Percentiles rank a stretch among this genome's conserved stretches.
Conservation (phyloP, 1,140 invertebrate species). For the Polypedilum vanderplanki region DNA sequence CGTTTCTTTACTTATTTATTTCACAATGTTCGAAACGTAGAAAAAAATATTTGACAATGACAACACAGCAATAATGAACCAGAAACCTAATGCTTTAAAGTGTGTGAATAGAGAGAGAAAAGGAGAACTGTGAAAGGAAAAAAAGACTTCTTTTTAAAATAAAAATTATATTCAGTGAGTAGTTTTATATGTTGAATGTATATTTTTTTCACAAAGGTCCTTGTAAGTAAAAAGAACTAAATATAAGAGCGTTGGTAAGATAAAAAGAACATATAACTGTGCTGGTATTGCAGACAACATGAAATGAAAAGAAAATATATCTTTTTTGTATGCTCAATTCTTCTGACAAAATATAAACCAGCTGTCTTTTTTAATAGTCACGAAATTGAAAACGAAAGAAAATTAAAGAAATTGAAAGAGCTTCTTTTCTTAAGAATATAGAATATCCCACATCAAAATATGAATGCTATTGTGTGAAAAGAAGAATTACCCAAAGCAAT, state of each 20-base stretch:
- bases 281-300: background rate
- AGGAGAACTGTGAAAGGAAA: too few relatives aligned
- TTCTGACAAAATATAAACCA: slow-evolving; percentile 1
- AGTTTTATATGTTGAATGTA: background rate
- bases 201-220: background rate
- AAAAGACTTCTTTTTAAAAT: too few relatives aligned
- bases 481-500: slow-evolving; percentile 4
- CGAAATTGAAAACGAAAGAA: background rate
- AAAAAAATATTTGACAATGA: background rate
- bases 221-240: background rate
- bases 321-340: background rate
- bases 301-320: background rate
- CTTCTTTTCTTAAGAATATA: background rate
- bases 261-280: background rate
- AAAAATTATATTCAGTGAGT: background rate
- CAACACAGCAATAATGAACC: background rate
- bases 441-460: slow-evolving; percentile 12
- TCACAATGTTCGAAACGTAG: background rate
- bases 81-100: too few relatives aligned
- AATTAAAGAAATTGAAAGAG: background rate
- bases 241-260: background rate
- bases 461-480: background rate
- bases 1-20: background rate
- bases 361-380: slow-evolving; percentile 18
- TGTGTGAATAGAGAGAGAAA: too few relatives aligned